phyloP scores from a whole-genome alignment of 2,113 vertebrate genomes.

The Capreolus pygargus region DNA sequence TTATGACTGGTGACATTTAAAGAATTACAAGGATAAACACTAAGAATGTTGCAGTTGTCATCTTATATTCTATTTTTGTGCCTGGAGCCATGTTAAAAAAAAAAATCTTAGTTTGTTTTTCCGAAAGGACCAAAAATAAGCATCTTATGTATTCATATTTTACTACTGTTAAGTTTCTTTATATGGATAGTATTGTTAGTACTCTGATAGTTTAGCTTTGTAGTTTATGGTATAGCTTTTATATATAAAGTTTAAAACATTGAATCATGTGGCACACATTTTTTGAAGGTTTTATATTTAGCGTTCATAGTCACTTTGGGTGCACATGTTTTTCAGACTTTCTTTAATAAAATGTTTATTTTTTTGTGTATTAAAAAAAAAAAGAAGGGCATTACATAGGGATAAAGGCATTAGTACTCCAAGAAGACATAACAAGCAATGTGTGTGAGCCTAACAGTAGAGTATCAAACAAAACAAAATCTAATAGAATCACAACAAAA shows the following conservation, averaged over 20 bases:
- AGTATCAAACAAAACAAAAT: not conserved
- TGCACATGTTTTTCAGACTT: slow-evolving; percentile 68
- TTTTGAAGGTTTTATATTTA: slow-evolving; percentile 71
- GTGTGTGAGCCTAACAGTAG: not conserved
- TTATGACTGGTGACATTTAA: slow-evolving; percentile 96
- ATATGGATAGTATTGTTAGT: slow-evolving; percentile 68
- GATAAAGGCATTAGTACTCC: not conserved
- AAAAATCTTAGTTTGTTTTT: slow-evolving; percentile 11
- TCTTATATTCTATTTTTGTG: slow-evolving; percentile 67
- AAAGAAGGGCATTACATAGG: not conserved
- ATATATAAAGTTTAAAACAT: slow-evolving; percentile 74
- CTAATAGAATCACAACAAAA: not conserved
- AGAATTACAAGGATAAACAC: slow-evolving; percentile 69
- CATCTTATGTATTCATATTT: slow-evolving; percentile 70
- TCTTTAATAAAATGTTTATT: slow-evolving; percentile 80
- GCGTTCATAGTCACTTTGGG: slow-evolving; percentile 75
- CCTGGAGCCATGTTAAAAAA: slow-evolving; percentile 65
- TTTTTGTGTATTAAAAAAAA: slow-evolving; percentile 64
- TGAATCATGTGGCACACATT: slow-evolving; percentile 70
- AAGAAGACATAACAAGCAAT: not conserved
- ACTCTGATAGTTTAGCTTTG: slow-evolving; percentile 67
- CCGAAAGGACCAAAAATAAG: slow-evolving; percentile 72
- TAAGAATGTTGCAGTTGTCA: slow-evolving; percentile 60
- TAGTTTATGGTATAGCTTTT: slow-evolving; percentile 80
- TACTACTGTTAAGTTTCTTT: slow-evolving; percentile 73